A percentile compares a stretch with the other conserved stretches of the same genome.
phyloP scores from a whole-genome alignment of 2,888 invertebrate species.

The Zaprionus bogoriensis region DNA sequence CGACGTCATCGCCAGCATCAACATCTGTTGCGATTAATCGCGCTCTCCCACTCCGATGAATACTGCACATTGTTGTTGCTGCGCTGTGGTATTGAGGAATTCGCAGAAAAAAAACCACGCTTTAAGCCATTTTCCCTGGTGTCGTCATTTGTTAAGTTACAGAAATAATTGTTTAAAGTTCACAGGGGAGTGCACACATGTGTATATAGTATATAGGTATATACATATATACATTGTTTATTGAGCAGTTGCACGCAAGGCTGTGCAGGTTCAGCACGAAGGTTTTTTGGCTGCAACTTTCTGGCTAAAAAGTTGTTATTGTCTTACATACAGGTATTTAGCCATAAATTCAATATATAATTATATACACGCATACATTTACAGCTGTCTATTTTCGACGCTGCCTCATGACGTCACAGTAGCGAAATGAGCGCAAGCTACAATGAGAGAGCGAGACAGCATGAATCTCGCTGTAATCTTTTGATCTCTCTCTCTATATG shows the following conservation, averaged over 20 bases:
- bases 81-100: no score
- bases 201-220: neutral
- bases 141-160: neutral
- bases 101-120: neutral
- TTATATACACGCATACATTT: neutral
- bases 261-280: no score
- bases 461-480: slow-evolving; percentile 1
- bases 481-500: slow-evolving; percentile 1
- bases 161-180: neutral
- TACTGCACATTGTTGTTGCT: neutral
- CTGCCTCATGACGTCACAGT: slow-evolving; percentile 40
- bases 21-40: slow-evolving; percentile 52
- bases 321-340: no score
- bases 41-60: neutral
- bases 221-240: neutral
- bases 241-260: neutral
- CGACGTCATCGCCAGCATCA: slow-evolving; percentile 59
- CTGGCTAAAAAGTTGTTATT: no score
- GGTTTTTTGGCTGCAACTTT: no score
- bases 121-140: neutral
- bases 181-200: neutral
- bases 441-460: neutral
- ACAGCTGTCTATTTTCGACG: slow-evolving; percentile 9
- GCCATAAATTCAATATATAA: neutral
- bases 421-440: slow-evolving; percentile 1